phyloP scores from a whole-genome alignment of 2,888 invertebrate genomes.

The Agonum fuliginosum region DNA sequence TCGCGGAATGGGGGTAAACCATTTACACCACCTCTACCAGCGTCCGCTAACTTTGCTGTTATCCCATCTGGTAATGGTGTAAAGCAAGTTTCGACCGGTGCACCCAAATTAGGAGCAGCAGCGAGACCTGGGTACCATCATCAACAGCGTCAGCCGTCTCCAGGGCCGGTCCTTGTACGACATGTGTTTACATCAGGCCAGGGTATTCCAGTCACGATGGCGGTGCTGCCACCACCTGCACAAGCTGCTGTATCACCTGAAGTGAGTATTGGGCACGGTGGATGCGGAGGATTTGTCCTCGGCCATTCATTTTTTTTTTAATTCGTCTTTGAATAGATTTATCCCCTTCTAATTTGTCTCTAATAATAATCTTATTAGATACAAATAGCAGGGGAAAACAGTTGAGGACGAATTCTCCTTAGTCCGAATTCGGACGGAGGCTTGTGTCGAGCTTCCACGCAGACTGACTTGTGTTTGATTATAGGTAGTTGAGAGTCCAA shows the following conservation, averaged over 20 bases:
- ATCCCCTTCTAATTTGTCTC: not conserved
- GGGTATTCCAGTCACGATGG: conserved; percentile 77
- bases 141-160: conserved; percentile 76
- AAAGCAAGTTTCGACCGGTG: conserved; percentile 68
- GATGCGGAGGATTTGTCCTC: conserved; percentile 37
- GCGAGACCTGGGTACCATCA: conserved; percentile 73
- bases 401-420: conserved; percentile 37
- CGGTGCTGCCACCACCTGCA: conserved; percentile 73
- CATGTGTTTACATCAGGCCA: conserved; percentile 77
- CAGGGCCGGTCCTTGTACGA: conserved; percentile 79
- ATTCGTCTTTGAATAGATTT: conserved; percentile 39
- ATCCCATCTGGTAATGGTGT: conserved; percentile 57
- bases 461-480: conserved; percentile 57
- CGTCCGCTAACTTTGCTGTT: conserved; percentile 67
- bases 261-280: conserved; percentile 67
- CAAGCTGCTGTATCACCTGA: conserved; percentile 71
- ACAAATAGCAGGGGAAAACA: conserved; percentile 14
- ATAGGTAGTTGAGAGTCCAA: conserved; percentile 79
- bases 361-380: not conserved
- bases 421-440: conserved; percentile 17
- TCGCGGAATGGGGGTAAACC: conserved; percentile 69
- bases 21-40: conserved; percentile 71
- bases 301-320: conserved; percentile 13
- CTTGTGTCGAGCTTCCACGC: conserved; percentile 43
- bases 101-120: conserved; percentile 69